Percentiles rank a stretch among this genome's conserved stretches.
These are phyloP conservation scores for Caenorhabditis elegans DNA, from an alignment of 1,140 invertebrate genomes.

Conservation along the genomic window WBcel235 BX284606.5:3729001-3729500, in stretches of 20 bases:
- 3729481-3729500: background rate
- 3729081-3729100: background rate
- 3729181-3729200: background rate
- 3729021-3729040: background rate
- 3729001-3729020: too few species aligned
- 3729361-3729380: background rate
- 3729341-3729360: background rate
- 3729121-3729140: background rate
- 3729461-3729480: background rate
- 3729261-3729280: conserved; percentile 10
- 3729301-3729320: background rate
- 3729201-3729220: too few species aligned
- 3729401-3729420: background rate
- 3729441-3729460: background rate
- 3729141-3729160: background rate
- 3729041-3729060: conserved; percentile 19
- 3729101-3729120: background rate
- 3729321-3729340: background rate
- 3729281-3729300: background rate
- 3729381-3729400: background rate
- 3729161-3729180: background rate
- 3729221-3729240: background rate
- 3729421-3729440: too few species aligned
- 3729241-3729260: background rate
- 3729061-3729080: background rate